Conservation (phyloP, 2,888 invertebrate genomes). For the Hoplodrina blanda region DNA sequence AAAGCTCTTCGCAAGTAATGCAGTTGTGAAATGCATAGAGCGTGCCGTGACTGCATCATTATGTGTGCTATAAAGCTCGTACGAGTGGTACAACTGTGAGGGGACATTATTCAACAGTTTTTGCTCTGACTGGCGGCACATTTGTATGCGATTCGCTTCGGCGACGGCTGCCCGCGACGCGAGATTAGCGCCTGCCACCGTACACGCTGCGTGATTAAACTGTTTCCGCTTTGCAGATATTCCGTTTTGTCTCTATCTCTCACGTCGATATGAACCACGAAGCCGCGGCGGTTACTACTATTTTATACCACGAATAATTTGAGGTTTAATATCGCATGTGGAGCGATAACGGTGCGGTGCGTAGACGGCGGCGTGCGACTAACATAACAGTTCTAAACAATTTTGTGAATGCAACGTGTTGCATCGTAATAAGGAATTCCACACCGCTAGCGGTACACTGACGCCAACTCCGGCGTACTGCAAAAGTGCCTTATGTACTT, state of each 20-base stretch:
- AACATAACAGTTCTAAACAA: constrained; percentile 70
- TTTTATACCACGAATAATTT: constrained; percentile 47
- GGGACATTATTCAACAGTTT: constrained; percentile 88
- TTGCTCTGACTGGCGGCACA: constrained; percentile 81
- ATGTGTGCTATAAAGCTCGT: constrained; percentile 79
- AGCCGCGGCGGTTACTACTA: constrained; percentile 43
- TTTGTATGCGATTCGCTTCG: constrained; percentile 88
- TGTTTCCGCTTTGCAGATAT: constrained; percentile 80
- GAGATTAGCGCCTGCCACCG: constrained; percentile 83
- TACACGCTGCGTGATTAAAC: constrained; percentile 84
- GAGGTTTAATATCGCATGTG: constrained; percentile 53
- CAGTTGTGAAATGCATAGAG: constrained; percentile 78
- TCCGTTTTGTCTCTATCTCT: constrained; percentile 67
- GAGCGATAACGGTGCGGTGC: constrained; percentile 67
- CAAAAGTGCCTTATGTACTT: constrained; percentile 82
- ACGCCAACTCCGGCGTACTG: constrained; percentile 73
- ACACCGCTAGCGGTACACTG: constrained; percentile 77
- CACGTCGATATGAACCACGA: constrained; percentile 50
- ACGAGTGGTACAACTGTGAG: constrained; percentile 75
- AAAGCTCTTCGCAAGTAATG: constrained; percentile 63
- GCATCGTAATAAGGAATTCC: constrained; percentile 82
- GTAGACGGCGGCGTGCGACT: constrained; percentile 64
- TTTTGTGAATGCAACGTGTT: constrained; percentile 78
- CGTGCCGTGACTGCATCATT: constrained; percentile 83
- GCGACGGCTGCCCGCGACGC: constrained; percentile 81